Conservation (phyloP, 2,888 invertebrate genomes). For the Caenorhabditis macrosperma region DNA sequence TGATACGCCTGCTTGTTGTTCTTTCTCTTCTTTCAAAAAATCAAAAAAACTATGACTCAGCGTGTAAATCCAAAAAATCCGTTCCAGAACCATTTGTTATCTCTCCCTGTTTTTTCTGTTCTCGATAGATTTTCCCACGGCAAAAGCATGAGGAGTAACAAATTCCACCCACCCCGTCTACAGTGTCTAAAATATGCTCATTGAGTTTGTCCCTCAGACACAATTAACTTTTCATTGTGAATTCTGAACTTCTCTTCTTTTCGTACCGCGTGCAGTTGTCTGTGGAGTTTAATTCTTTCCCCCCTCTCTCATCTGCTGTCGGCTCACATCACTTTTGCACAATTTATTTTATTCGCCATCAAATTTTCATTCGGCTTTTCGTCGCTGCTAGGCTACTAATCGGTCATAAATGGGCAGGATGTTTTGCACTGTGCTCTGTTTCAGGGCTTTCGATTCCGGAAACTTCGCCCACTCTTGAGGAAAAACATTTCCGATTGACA, state of each 20-base stretch:
- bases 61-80: no score
- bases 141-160: no score
- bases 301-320: conserved; percentile 5
- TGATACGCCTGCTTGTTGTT: no score
- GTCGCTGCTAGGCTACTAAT: conserved; percentile 11
- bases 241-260: conserved; percentile 39
- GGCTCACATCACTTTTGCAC: conserved; percentile 45
- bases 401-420: conserved; percentile 5
- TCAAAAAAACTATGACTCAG: no score
- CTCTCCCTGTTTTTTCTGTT: no score
- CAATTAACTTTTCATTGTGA: conserved; percentile 38
- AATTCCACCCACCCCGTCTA: no score
- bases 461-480: not conserved
- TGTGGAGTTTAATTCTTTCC: conserved; percentile 22
- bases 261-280: conserved; percentile 16
- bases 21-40: no score
- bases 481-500: conserved; percentile 34
- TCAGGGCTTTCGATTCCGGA: not conserved
- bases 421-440: conserved; percentile 2
- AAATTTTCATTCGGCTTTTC: conserved; percentile 14
- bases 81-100: no score
- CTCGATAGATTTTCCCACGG: no score
- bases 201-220: conserved; percentile 11
- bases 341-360: conserved; percentile 22
- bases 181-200: conserved; percentile 31